Conservation (phyloP, 1,140 invertebrate species). For the Halyomorpha halys region DNA sequence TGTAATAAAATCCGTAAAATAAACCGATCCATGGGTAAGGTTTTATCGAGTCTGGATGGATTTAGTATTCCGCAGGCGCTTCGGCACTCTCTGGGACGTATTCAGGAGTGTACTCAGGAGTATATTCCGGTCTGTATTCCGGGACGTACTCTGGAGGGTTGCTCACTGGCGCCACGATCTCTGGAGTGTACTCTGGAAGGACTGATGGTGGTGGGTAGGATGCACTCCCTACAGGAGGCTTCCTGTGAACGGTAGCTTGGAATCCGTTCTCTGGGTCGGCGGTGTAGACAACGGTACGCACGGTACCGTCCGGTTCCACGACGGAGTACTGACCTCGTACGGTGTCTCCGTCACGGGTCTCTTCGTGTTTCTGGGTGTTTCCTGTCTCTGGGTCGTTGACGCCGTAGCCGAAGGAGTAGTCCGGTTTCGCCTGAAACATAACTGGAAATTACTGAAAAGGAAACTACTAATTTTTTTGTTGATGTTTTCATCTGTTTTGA, state of each 20-base stretch:
- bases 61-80: too few relatives aligned
- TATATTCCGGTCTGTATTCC: conserved; percentile 1
- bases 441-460: too few relatives aligned
- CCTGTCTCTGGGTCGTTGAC: conserved; percentile 56
- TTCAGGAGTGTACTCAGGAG: neutral
- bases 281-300: conserved; percentile 34
- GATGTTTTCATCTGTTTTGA: too few relatives aligned
- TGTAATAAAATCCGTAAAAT: too few relatives aligned
- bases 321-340: conserved; percentile 56
- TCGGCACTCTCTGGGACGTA: neutral
- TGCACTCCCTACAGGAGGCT: neutral
- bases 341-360: conserved; percentile 54
- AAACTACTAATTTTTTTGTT: too few relatives aligned
- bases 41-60: too few relatives aligned
- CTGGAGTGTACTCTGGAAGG: neutral
- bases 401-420: conserved; percentile 54
- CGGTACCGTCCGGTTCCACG: conserved; percentile 36
- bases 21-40: too few relatives aligned
- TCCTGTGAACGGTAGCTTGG: conserved; percentile 26
- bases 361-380: conserved; percentile 55
- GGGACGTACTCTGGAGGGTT: neutral
- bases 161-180: neutral
- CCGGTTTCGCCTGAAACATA: conserved; percentile 31
- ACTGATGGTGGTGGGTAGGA: neutral
- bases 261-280: conserved; percentile 33